Base-by-base conservation (phyloP, 2,797 vertebrate genomes). In the Cryptoprocta ferox region DNA sequence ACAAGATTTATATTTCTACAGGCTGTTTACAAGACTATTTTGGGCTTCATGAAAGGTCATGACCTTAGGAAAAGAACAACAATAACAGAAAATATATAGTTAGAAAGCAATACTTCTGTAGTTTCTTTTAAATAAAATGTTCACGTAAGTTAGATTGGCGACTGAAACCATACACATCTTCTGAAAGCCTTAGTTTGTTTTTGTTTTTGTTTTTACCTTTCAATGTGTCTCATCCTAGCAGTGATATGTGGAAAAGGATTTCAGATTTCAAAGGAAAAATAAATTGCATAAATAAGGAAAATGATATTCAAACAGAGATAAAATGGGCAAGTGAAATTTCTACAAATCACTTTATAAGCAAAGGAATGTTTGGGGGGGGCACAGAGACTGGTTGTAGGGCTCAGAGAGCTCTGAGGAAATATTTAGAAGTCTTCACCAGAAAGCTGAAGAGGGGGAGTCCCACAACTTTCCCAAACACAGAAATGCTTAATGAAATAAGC, bases 121-220 rank as follows among this genome's bases (percentile, higher is more conserved):
- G 42, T 24, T 92, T 16, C 63, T 94, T 83, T 94, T 35, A 89
- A 90, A 80, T 83, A 84, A 94, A 95, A 87, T 97, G 59, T 79
- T 90, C 42, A 76, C 61, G 45, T 93, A 88, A 88, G 59, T 96
- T 97, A 95, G 86, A 83, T 86, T 94, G 93, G 45, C 76, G 28
- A 96, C 53, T 26, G 73, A 91, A 91, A 91, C n/a, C 19, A 76
- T 78, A 80, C 19, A 81, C 24, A 37, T 76, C 79, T 94, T 63
- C 18, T 76, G 87, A 59, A 95, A 89, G 50, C 14, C 53, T 92
- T 93, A 90, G 66, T 21, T 24, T 56, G 21, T 56, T 59, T 56
- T 56, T 56, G 19, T 9, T 56, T 59, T 21, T 8, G 19, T 24
- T 24, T 59, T 95, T 94, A 92, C 11, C 50, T 94, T 68, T 91